Conservation (phyloP, 2,888 invertebrate species). For the Acleris emargana region DNA sequence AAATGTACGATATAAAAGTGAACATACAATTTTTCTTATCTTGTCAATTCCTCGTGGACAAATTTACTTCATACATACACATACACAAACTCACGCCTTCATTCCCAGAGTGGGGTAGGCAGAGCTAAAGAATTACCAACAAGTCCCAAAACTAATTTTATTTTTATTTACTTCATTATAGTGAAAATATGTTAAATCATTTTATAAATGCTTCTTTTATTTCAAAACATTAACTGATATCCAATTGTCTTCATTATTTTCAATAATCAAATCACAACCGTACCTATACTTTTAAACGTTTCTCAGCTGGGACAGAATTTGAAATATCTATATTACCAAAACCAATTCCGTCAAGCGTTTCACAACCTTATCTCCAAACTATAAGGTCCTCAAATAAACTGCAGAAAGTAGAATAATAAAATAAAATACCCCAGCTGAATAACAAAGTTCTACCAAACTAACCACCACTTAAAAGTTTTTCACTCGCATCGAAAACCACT, state of each 20-base stretch:
- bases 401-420: not conserved
- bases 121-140: no score
- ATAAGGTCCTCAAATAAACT: not conserved
- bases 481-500: not conserved
- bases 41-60: no score
- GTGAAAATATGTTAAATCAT: no score
- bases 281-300: slow-evolving; percentile 12
- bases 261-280: slow-evolving; percentile 6
- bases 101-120: no score
- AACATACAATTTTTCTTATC: no score
- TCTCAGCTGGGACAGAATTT: not conserved
- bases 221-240: not conserved
- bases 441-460: slow-evolving; percentile 1
- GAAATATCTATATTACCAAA: slow-evolving; percentile 5
- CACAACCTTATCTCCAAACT: not conserved
- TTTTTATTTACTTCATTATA: no score
- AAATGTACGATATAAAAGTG: no score
- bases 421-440: not conserved
- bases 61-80: no score
- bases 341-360: not conserved
- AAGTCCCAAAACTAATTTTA: no score
- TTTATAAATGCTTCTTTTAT: no score
- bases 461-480: not conserved
- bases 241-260: not conserved
- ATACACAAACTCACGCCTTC: no score